A percentile compares a stretch with the other conserved stretches of the same genome.
phyloP scores from a whole-genome alignment of 2,888 invertebrate genomes.

The Antheraea yamamai region DNA sequence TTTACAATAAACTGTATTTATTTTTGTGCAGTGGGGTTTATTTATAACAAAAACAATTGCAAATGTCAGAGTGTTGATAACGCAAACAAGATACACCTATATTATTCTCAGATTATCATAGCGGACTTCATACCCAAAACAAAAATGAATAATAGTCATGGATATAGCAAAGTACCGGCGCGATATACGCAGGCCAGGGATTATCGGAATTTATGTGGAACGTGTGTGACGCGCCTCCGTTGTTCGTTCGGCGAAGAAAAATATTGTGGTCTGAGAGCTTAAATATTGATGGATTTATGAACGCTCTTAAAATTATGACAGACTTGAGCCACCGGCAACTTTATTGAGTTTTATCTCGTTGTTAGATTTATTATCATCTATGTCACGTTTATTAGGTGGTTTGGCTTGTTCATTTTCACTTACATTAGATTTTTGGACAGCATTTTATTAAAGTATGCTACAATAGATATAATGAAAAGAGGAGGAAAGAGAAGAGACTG shows the following conservation, averaged over 20 bases:
- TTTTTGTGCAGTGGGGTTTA: too few species aligned
- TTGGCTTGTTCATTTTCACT: slow-evolving; percentile 59
- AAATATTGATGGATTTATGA: slow-evolving; percentile 81
- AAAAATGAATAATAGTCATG: slow-evolving; percentile 71
- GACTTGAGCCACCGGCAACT: slow-evolving; percentile 63
- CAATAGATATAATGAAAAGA: neutral
- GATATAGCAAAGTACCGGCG: slow-evolving; percentile 61
- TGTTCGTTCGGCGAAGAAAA: slow-evolving; percentile 62
- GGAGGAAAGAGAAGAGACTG: neutral
- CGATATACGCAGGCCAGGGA: slow-evolving; percentile 65
- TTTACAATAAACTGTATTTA: neutral
- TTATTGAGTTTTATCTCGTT: slow-evolving; percentile 73
- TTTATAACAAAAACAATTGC: slow-evolving; percentile 2
- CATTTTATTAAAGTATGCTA: slow-evolving; percentile 9
- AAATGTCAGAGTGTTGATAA: slow-evolving; percentile 25
- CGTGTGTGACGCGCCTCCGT: slow-evolving; percentile 71
- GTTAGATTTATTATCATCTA: slow-evolving; percentile 67
- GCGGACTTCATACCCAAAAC: slow-evolving; percentile 62
- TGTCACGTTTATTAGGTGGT: slow-evolving; percentile 56
- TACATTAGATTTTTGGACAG: slow-evolving; percentile 31
- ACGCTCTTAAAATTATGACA: slow-evolving; percentile 78
- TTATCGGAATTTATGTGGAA: slow-evolving; percentile 76
- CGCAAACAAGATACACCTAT: slow-evolving; percentile 50
- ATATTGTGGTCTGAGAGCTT: slow-evolving; percentile 75
- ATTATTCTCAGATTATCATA: slow-evolving; percentile 67